Evolutionary conservation across 2,888 invertebrate species (phyloP).

Genomic region (Octonoba sinensis): DNA sequence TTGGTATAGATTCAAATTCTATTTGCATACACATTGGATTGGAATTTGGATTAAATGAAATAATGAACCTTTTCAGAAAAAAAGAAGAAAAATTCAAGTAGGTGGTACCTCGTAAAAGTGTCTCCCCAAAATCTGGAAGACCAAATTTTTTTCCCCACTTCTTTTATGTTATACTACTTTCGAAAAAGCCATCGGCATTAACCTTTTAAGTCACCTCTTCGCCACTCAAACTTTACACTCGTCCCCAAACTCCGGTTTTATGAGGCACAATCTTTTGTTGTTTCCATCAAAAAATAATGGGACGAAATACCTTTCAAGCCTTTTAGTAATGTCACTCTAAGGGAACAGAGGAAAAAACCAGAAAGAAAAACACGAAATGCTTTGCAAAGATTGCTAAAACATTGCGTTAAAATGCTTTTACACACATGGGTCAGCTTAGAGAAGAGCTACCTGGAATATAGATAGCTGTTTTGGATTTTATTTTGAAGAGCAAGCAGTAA

Average conservation of each 20-base stretch:
- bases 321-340: constrained; percentile 23
- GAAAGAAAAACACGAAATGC: constrained; percentile 4
- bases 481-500: constrained; percentile 34
- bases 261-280: constrained; percentile 56
- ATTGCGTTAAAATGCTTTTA: constrained; percentile 46
- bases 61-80: too few relatives aligned
- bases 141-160: too few relatives aligned
- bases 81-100: too few relatives aligned
- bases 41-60: too few relatives aligned
- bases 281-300: constrained; percentile 45
- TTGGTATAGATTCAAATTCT: too few relatives aligned
- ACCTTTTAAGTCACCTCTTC: constrained; percentile 43
- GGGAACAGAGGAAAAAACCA: background rate
- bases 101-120: too few relatives aligned
- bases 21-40: too few relatives aligned
- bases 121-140: too few relatives aligned
- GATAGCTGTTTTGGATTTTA: constrained; percentile 40
- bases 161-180: too few relatives aligned
- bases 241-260: constrained; percentile 54
- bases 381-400: background rate
- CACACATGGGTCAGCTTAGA: background rate
- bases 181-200: constrained; percentile 21
- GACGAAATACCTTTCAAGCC: constrained; percentile 28
- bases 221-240: constrained; percentile 35
- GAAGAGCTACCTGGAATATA: background rate